These are phyloP conservation scores for Promerops cafer DNA, from an alignment of 2,113 vertebrate species.

Conservation along the genomic window DNA sequence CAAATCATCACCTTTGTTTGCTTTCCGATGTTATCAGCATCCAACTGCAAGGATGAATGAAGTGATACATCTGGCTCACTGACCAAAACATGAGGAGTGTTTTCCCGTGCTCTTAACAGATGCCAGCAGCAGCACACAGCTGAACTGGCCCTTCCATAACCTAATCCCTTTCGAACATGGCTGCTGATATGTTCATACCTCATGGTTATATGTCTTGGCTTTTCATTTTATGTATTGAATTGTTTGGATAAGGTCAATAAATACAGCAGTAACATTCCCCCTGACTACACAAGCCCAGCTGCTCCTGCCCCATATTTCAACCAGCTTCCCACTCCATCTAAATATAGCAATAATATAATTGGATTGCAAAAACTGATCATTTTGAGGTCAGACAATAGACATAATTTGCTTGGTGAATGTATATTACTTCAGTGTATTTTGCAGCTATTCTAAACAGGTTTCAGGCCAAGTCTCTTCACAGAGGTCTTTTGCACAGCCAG, in stretches of 20 bases:
- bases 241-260: slow-evolving; percentile 36
- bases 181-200: slow-evolving; percentile 41
- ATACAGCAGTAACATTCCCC: slow-evolving; percentile 4
- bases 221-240: slow-evolving; percentile 49
- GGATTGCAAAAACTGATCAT: neutral
- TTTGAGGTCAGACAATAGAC: neutral
- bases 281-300: slow-evolving; percentile 27
- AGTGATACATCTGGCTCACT: slow-evolving; percentile 53
- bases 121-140: slow-evolving; percentile 44
- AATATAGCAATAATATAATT: neutral
- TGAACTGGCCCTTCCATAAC: slow-evolving; percentile 30
- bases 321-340: neutral
- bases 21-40: slow-evolving; percentile 61
- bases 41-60: slow-evolving; percentile 44
- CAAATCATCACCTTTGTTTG: slow-evolving; percentile 59
- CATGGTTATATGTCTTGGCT: slow-evolving; percentile 40
- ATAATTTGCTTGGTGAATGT: neutral
- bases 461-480: neutral
- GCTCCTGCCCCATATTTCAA: slow-evolving; percentile 15
- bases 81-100: slow-evolving; percentile 33
- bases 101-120: slow-evolving; percentile 44
- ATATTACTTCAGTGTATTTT: neutral
- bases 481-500: neutral
- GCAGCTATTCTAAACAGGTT: neutral
- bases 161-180: slow-evolving; percentile 32